Percentiles rank a stretch among this genome's conserved stretches.
Evolutionary conservation across 2,113 vertebrate species (phyloP).

Genomic region (Peromyscus maniculatus): DNA sequence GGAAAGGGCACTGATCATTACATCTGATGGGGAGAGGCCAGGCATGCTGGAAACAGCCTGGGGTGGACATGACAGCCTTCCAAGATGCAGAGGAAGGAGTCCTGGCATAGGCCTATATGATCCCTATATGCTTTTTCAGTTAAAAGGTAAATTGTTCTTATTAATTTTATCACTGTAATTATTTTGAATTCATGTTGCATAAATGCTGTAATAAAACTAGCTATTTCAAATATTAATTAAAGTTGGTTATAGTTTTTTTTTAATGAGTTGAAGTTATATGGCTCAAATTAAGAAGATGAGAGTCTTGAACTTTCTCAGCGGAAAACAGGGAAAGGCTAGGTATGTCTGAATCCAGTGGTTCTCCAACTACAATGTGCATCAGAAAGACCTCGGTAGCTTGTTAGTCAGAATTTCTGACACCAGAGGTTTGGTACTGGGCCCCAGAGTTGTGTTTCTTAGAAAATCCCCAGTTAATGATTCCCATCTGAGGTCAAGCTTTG

Average conservation of each 20-base stretch:
- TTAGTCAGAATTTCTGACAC: neutral
- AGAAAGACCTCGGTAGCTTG: neutral
- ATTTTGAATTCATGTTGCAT: constrained; percentile 16
- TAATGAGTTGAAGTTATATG: neutral
- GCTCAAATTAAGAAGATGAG: neutral
- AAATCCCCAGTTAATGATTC: neutral
- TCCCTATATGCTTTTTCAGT: neutral
- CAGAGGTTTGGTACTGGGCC: neutral
- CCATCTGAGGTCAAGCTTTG: neutral
- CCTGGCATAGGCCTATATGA: neutral
- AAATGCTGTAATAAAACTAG: neutral
- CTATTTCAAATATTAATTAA: neutral
- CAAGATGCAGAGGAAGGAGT: neutral
- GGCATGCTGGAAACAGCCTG: neutral
- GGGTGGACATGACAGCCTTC: neutral
- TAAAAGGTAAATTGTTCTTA: neutral
- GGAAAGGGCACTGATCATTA: neutral
- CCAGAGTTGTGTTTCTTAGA: neutral
- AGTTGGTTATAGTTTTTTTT: neutral
- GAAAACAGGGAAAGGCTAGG: neutral
- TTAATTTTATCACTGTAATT: neutral
- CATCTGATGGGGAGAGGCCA: neutral
- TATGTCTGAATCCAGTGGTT: neutral
- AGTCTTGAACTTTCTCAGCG: neutral
- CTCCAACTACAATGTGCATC: neutral